These are phyloP conservation scores for Neuroterus valhalla DNA, from an alignment of 1,140 invertebrate genomes.

Conservation along the genomic window DNA sequence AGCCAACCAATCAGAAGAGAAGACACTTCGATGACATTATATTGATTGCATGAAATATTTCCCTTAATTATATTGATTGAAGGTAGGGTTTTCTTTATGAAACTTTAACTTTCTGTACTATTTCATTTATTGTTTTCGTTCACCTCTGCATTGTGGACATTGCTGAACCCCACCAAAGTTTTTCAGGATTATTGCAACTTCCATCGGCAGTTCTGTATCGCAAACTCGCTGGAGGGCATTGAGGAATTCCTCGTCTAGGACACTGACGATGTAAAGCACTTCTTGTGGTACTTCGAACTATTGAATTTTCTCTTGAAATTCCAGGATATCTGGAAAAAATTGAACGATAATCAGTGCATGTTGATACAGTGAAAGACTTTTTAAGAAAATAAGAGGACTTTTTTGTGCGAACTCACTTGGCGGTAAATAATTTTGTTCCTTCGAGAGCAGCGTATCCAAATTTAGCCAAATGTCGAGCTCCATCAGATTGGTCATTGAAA, in stretches of 20 bases:
- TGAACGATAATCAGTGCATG: slow-evolving; percentile 3
- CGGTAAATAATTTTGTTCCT: slow-evolving; percentile 70
- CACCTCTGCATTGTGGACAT: slow-evolving; percentile 84
- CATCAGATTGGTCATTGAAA: slow-evolving; percentile 82
- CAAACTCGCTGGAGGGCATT: slow-evolving; percentile 76
- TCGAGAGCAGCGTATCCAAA: slow-evolving; percentile 83
- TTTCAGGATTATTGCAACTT: slow-evolving; percentile 87
- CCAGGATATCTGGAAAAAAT: slow-evolving; percentile 58
- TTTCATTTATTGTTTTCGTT: not conserved
- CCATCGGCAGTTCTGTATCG: slow-evolving; percentile 89
- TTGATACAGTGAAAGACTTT: not conserved
- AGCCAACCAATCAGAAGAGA: no score
- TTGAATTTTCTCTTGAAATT: slow-evolving; percentile 51
- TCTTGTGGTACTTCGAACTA: slow-evolving; percentile 44
- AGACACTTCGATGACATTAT: no score
- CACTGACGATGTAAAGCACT: slow-evolving; percentile 77
- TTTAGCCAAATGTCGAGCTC: slow-evolving; percentile 78
- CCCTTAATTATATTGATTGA: not conserved
- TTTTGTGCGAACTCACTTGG: slow-evolving; percentile 55
- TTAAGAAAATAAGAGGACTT: not conserved
- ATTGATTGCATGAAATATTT: not conserved
- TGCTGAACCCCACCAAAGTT: slow-evolving; percentile 87
- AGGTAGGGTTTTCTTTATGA: not conserved
- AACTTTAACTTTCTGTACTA: not conserved
- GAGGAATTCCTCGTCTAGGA: slow-evolving; percentile 77